Percentiles rank a stretch among this genome's conserved stretches.
Conservation (phyloP, 2,113 vertebrate species). For the Lucifuga dentata region DNA sequence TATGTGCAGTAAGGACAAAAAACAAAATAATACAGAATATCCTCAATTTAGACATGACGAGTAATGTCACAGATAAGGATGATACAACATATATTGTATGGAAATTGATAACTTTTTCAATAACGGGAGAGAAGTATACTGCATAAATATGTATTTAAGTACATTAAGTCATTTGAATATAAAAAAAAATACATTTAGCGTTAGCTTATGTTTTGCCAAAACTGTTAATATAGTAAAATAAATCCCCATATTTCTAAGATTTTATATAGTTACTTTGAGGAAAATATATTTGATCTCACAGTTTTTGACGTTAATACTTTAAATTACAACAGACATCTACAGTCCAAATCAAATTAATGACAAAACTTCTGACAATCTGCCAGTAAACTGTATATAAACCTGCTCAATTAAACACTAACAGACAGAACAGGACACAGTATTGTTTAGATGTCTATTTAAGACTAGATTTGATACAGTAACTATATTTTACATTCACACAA, state of each 20-base stretch:
- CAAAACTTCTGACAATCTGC: slow-evolving; percentile 41
- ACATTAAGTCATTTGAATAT: slow-evolving; percentile 23
- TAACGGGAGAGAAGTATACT: slow-evolving; percentile 18
- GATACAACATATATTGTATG: slow-evolving; percentile 13
- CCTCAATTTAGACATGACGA: slow-evolving; percentile 22
- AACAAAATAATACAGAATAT: slow-evolving; percentile 30
- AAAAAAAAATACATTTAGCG: slow-evolving; percentile 33
- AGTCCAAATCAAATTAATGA: slow-evolving; percentile 40
- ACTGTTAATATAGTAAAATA: slow-evolving; percentile 5
- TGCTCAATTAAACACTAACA: slow-evolving; percentile 51
- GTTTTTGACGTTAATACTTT: slow-evolving; percentile 30
- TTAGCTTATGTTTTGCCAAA: slow-evolving; percentile 12
- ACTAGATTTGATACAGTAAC: slow-evolving; percentile 61
- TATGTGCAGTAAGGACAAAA: slow-evolving; percentile 43
- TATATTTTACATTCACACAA: slow-evolving; percentile 64
- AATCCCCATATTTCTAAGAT: slow-evolving; percentile 13
- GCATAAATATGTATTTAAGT: slow-evolving; percentile 20
- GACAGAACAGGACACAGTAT: slow-evolving; percentile 57
- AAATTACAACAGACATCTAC: slow-evolving; percentile 51
- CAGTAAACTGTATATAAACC: slow-evolving; percentile 53
- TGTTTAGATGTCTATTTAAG: slow-evolving; percentile 46
- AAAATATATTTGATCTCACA: slow-evolving; percentile 26
- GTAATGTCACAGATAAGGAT: slow-evolving; percentile 35
- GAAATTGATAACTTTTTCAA: slow-evolving; percentile 1
- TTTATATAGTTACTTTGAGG: slow-evolving; percentile 16